Evolutionary conservation across 2,797 vertebrate species (phyloP).

Genomic region (Ispidina lecontei): DNA sequence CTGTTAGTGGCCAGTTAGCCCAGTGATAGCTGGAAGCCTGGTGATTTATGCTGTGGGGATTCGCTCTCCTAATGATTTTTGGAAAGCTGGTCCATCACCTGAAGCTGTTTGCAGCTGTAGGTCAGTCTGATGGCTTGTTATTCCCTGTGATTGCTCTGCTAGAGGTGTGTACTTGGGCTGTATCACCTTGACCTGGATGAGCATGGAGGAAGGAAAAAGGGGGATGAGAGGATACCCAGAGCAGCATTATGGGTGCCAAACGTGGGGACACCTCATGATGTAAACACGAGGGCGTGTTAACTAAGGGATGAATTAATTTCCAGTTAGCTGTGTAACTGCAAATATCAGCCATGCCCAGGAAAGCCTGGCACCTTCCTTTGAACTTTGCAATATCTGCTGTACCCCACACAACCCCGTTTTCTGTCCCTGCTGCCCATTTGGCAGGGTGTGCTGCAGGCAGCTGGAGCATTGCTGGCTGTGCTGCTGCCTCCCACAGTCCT

Average conservation of each 20-base stretch:
- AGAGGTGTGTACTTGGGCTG: neutral
- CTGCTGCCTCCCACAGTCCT: rapidly evolving
- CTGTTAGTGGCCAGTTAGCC: neutral
- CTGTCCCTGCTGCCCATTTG: neutral
- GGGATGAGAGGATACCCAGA: neutral
- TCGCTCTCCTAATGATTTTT: constrained; percentile 18
- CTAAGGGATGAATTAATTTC: neutral
- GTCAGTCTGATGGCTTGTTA: neutral
- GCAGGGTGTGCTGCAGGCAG: neutral
- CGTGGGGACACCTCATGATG: neutral
- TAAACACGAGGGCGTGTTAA: neutral
- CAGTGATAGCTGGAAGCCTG: neutral
- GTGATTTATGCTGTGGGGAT: neutral
- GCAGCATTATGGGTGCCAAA: neutral
- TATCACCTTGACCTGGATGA: neutral
- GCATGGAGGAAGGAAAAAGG: neutral
- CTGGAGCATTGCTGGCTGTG: rapidly evolving
- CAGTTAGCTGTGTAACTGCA: neutral
- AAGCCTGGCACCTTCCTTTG: neutral
- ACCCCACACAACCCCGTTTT: rapidly evolving
- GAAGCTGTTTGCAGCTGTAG: neutral
- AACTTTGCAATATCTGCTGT: neutral
- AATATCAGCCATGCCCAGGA: neutral
- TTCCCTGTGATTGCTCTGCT: neutral
- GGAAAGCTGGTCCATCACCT: neutral